A percentile compares a stretch with the other conserved stretches of the same genome.
Evolutionary conservation across 2,888 invertebrate genomes (phyloP).

Genomic region (Adelphocoris suturalis): DNA sequence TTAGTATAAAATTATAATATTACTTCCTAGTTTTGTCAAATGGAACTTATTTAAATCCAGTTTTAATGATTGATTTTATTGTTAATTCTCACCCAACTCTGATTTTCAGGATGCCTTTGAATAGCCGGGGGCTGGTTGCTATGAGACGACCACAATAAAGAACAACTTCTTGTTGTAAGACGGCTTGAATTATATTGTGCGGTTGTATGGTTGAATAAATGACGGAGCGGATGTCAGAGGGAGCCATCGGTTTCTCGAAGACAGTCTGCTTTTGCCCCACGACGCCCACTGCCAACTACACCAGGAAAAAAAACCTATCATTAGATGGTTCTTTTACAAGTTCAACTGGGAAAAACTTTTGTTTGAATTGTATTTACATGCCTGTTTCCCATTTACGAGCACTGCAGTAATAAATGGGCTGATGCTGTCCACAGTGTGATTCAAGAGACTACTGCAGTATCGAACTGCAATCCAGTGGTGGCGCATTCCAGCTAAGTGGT

Average conservation of each 20-base stretch:
- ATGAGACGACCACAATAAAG: slow-evolving; percentile 96
- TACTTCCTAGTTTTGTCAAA: no score
- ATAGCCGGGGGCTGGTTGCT: slow-evolving; percentile 94
- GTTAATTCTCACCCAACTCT: slow-evolving; percentile 82
- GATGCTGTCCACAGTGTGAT: slow-evolving; percentile 97
- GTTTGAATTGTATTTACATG: neutral
- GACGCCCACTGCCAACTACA: slow-evolving; percentile 93
- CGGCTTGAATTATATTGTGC: slow-evolving; percentile 94
- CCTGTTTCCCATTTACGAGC: slow-evolving; percentile 98
- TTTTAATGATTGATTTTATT: no score
- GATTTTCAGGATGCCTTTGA: slow-evolving; percentile 94
- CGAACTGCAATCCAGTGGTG: slow-evolving; percentile 96
- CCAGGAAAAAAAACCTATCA: slow-evolving; percentile 72
- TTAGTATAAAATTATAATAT: no score
- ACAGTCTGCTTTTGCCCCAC: slow-evolving; percentile 96
- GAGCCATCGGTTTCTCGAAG: slow-evolving; percentile 98
- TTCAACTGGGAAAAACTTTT: no score
- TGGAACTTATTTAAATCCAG: no score
- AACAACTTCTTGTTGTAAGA: slow-evolving; percentile 95
- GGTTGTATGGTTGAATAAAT: slow-evolving; percentile 94
- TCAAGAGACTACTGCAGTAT: slow-evolving; percentile 94
- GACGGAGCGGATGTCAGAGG: slow-evolving; percentile 94
- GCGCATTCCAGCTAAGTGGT: slow-evolving; percentile 90
- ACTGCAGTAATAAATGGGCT: slow-evolving; percentile 99
- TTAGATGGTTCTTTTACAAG: no score